phyloP scores from a whole-genome alignment of 23 tunicate species.

The Halocynthia roretzi region DNA sequence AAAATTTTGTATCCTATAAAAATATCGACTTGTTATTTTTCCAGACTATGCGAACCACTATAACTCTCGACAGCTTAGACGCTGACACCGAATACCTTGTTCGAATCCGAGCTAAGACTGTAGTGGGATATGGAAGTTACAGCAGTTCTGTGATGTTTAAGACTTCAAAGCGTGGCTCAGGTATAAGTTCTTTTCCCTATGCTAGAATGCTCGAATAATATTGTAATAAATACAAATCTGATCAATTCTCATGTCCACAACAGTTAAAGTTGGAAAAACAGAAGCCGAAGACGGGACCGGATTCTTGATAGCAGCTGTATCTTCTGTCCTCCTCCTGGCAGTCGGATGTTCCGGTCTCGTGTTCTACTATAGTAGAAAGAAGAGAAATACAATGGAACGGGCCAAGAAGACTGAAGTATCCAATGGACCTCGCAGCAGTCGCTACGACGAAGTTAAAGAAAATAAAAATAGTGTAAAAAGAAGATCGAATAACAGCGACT shows the following conservation, averaged over 20 bases:
- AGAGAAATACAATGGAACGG: too few relatives aligned
- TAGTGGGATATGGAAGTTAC: conserved; percentile 67
- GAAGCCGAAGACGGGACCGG: conserved; percentile 1
- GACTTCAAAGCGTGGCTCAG: conserved; percentile 13
- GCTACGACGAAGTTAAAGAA: background rate
- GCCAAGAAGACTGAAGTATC: too few relatives aligned
- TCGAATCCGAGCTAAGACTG: conserved; percentile 57
- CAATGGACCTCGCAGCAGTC: background rate
- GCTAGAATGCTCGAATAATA: background rate
- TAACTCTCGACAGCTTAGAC: conserved; percentile 15
- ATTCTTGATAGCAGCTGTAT: background rate
- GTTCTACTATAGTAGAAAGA: background rate
- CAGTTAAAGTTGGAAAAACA: background rate
- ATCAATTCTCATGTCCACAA: too few relatives aligned
- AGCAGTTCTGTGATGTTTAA: conserved; percentile 22
- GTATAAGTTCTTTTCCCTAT: background rate
- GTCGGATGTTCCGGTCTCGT: conserved; percentile 1
- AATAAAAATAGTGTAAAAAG: background rate
- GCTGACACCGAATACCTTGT: conserved; percentile 50
- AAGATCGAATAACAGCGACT: background rate
- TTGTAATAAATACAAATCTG: too few relatives aligned
- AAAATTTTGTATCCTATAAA: background rate
- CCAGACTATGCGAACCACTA: conserved; percentile 18
- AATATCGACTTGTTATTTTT: background rate
- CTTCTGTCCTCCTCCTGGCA: background rate